These are phyloP conservation scores for Acestrorhynchus altus DNA, from an alignment of 2,797 vertebrate species.

Conservation along the genomic window DNA sequence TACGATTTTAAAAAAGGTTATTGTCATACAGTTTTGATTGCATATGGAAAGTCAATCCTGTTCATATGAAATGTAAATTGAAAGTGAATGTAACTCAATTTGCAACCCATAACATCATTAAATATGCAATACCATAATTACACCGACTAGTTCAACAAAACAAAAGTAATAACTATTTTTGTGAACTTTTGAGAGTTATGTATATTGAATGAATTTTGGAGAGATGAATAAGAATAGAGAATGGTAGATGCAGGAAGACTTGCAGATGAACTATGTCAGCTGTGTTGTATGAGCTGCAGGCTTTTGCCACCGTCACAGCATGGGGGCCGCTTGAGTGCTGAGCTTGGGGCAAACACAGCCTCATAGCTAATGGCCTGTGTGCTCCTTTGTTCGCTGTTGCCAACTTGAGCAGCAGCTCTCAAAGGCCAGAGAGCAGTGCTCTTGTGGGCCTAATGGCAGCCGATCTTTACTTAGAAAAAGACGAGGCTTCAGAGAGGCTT, in stretches of 20 bases:
- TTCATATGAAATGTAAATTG: too few species aligned
- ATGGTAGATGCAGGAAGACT: neutral
- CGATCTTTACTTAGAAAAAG: conserved; percentile 52
- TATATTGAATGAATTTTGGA: neutral
- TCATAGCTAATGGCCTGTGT: conserved; percentile 46
- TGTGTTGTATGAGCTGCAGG: conserved; percentile 22
- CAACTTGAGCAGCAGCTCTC: conserved; percentile 46
- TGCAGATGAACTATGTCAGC: conserved; percentile 27
- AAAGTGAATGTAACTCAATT: too few species aligned
- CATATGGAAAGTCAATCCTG: too few species aligned
- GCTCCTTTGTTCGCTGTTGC: conserved; percentile 47
- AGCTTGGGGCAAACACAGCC: conserved; percentile 40
- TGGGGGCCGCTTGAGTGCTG: conserved; percentile 35
- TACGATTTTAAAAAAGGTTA: neutral
- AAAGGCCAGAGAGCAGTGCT: conserved; percentile 55
- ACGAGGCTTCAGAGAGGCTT: conserved; percentile 54
- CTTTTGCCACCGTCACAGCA: conserved; percentile 36
- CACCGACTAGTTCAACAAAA: neutral
- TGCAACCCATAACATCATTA: too few species aligned
- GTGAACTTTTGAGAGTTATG: neutral
- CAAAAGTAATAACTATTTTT: neutral
- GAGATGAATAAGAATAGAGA: conserved; percentile 1
- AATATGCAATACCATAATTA: too few species aligned
- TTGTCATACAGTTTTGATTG: neutral
- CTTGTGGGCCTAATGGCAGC: conserved; percentile 52